Evolutionary conservation across 1,140 invertebrate species (phyloP).

Genomic region (Fopius arisanus): DNA sequence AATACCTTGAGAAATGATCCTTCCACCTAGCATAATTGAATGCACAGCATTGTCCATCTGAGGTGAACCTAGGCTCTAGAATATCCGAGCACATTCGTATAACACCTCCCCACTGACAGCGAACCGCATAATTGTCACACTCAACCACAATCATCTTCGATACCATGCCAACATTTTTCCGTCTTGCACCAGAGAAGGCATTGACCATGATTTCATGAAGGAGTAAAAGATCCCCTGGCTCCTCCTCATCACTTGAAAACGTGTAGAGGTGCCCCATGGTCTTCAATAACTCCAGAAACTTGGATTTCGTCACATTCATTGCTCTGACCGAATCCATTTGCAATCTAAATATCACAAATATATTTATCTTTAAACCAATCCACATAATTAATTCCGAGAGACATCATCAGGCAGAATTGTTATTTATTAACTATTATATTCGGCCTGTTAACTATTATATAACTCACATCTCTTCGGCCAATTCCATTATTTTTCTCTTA

Average conservation of each 20-base stretch:
- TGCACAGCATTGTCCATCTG: conserved; percentile 37
- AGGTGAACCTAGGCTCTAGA: conserved; percentile 26
- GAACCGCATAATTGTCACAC: conserved; percentile 15
- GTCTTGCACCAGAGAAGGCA: no score
- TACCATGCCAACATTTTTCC: not conserved
- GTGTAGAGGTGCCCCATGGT: conserved; percentile 29
- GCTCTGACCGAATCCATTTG: not conserved
- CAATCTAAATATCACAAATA: no score
- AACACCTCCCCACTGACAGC: conserved; percentile 32
- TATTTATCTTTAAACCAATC: no score
- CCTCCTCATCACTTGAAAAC: conserved; percentile 10
- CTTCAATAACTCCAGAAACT: conserved; percentile 21
- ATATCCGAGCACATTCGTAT: conserved; percentile 32
- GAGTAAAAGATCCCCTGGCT: not conserved
- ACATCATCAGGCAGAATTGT: no score
- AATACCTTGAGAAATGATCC: conserved; percentile 24
- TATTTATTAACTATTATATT: no score
- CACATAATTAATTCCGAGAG: no score
- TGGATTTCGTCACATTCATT: conserved; percentile 18
- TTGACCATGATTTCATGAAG: not conserved
- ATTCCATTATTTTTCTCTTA: not conserved
- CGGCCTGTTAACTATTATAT: no score
- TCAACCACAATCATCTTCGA: not conserved
- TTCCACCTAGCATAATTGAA: conserved; percentile 38
- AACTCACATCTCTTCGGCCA: not conserved